Percentiles rank a stretch among this genome's conserved stretches.
These are phyloP conservation scores for Lordiphosa fenestrarum DNA, from an alignment of 2,888 invertebrate species.

Conservation along the genomic window DNA sequence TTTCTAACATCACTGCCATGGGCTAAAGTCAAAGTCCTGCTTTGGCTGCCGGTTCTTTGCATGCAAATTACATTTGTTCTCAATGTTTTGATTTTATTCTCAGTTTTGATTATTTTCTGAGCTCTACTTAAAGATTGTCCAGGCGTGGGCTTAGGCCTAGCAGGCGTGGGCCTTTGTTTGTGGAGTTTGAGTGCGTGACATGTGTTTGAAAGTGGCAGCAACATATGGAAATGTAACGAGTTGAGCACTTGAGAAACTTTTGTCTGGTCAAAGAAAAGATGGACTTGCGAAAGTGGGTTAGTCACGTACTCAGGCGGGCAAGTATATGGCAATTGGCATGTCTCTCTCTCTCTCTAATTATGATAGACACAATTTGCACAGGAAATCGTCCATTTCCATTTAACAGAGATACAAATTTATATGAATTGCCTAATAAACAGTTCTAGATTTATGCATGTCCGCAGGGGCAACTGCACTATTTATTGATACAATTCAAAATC, in stretches of 20 bases:
- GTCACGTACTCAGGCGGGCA: conserved; percentile 20
- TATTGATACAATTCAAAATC: no score
- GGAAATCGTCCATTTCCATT: conserved; percentile 14
- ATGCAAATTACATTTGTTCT: conserved; percentile 71
- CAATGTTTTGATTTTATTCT: conserved; percentile 71
- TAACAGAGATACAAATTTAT: conserved; percentile 21
- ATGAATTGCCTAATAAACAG: conserved; percentile 42
- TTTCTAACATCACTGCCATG: not conserved
- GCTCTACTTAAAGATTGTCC: conserved; percentile 47
- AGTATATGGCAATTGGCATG: no score
- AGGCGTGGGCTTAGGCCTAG: conserved; percentile 46
- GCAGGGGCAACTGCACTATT: not conserved
- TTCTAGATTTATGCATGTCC: conserved; percentile 52
- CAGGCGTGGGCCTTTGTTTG: conserved; percentile 23
- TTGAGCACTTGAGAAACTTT: conserved; percentile 17
- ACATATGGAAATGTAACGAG: conserved; percentile 36
- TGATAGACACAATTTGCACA: conserved; percentile 28
- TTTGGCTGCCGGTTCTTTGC: conserved; percentile 54
- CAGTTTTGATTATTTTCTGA: conserved; percentile 64
- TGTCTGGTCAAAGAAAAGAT: conserved; percentile 29
- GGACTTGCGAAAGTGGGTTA: conserved; percentile 16
- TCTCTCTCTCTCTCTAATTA: not conserved
- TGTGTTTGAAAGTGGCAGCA: conserved; percentile 51
- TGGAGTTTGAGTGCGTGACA: conserved; percentile 62
- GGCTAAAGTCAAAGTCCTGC: conserved; percentile 1